Percentiles rank a stretch among this genome's conserved stretches.
These are phyloP conservation scores for Andrena camellia DNA, from an alignment of 2,888 invertebrate genomes.

Conservation along the genomic window DNA sequence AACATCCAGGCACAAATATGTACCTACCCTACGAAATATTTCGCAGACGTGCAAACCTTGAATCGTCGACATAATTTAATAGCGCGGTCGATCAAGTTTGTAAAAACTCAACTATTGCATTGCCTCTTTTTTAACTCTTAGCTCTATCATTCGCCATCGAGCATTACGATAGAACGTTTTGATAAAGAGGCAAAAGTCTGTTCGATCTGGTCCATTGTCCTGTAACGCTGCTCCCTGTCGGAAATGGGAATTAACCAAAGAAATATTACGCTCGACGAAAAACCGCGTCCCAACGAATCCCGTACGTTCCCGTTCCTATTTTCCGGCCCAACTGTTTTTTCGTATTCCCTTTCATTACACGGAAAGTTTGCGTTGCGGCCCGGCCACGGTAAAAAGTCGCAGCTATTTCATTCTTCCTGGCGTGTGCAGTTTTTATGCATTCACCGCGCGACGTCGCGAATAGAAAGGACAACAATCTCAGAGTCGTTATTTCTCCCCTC, in stretches of 20 bases:
- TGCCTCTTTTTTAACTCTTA: too few species aligned
- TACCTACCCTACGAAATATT: not conserved
- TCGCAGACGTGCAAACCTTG: not conserved
- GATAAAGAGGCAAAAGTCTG: not conserved
- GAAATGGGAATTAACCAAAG: slow-evolving; percentile 16
- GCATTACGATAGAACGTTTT: not conserved
- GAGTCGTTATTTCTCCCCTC: slow-evolving; percentile 24
- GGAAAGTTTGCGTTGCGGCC: slow-evolving; percentile 27
- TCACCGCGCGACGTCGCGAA: slow-evolving; percentile 13
- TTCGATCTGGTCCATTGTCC: not conserved
- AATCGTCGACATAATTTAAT: not conserved
- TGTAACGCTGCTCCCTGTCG: not conserved
- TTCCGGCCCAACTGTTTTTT: slow-evolving; percentile 34
- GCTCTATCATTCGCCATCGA: too few species aligned
- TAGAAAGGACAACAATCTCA: slow-evolving; percentile 29
- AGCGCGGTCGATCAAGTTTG: not conserved
- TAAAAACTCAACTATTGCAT: too few species aligned
- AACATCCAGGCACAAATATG: not conserved
- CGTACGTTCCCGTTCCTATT: slow-evolving; percentile 21
- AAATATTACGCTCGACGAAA: slow-evolving; percentile 8
- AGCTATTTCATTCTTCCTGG: slow-evolving; percentile 33
- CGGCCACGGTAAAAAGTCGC: slow-evolving; percentile 25
- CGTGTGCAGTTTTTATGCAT: slow-evolving; percentile 27
- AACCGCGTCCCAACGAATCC: slow-evolving; percentile 26
- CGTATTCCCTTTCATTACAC: slow-evolving; percentile 33